Evolutionary conservation across 2,113 vertebrate species (phyloP).

Genomic region (Nerophis lumbriciformis): DNA sequence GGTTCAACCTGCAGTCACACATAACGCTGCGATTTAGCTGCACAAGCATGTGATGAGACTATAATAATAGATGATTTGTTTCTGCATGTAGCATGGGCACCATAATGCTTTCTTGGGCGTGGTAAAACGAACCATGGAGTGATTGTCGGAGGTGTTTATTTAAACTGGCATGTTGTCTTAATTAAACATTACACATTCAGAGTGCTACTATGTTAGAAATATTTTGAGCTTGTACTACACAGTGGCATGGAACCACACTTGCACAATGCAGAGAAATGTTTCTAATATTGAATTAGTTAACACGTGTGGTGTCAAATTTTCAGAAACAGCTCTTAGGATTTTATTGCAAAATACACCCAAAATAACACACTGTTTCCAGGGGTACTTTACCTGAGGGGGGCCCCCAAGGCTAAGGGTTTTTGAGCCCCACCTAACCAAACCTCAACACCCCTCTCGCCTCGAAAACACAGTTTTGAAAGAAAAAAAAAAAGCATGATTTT

Average conservation of each 20-base stretch:
- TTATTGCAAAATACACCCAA: too few relatives aligned
- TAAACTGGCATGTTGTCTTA: background rate
- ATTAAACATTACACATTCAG: background rate
- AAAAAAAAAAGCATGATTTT: too few relatives aligned
- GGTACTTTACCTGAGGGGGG: too few relatives aligned
- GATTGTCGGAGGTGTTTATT: background rate
- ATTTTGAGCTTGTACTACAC: background rate
- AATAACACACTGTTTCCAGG: too few relatives aligned
- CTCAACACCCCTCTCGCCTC: too few relatives aligned
- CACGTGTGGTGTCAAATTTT: too few relatives aligned
- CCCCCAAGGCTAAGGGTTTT: too few relatives aligned
- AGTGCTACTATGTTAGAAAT: background rate
- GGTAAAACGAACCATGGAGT: background rate
- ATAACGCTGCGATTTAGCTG: conserved; percentile 9
- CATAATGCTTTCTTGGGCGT: background rate
- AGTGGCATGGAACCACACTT: background rate
- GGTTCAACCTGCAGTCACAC: conserved; percentile 20
- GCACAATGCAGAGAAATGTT: background rate
- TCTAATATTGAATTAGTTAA: background rate
- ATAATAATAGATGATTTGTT: background rate
- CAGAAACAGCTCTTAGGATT: too few relatives aligned
- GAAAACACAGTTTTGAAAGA: too few relatives aligned
- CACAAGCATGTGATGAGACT: background rate
- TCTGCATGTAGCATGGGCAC: background rate
- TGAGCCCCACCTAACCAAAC: too few relatives aligned